These are phyloP conservation scores for Sceliomorpha sp. DNA, from an alignment of 2,888 invertebrate species.

Conservation along the genomic window DNA sequence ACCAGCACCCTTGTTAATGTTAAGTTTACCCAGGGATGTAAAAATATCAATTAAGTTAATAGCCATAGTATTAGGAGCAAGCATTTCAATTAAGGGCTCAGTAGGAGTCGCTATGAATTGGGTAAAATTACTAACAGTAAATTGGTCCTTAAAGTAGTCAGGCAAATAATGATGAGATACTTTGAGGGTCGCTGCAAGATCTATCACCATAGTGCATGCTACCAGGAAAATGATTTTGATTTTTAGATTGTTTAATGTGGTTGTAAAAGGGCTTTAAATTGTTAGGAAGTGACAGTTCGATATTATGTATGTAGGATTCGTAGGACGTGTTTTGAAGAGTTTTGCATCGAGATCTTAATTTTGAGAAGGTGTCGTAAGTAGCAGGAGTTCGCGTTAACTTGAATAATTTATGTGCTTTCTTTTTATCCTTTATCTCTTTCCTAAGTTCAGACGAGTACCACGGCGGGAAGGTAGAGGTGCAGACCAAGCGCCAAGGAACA, in stretches of 20 bases:
- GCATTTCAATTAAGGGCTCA: neutral
- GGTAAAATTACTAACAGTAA: neutral
- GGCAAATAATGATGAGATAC: neutral
- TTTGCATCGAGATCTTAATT: neutral
- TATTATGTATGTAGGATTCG: neutral
- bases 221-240: neutral
- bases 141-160: neutral
- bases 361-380: neutral
- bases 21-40: neutral
- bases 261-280: neutral
- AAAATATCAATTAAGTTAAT: neutral
- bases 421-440: neutral
- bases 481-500: neutral
- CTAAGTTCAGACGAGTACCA: neutral
- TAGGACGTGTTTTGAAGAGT: neutral
- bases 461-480: neutral
- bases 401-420: neutral
- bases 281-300: neutral
- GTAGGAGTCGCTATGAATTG: too few relatives aligned
- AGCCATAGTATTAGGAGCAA: too few relatives aligned
- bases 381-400: neutral
- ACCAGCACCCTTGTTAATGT: slow-evolving; percentile 14
- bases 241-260: neutral
- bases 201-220: neutral
- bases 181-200: neutral